Base-by-base conservation (phyloP, 2,113 vertebrate genomes). In the Osmerus mordax region DNA sequence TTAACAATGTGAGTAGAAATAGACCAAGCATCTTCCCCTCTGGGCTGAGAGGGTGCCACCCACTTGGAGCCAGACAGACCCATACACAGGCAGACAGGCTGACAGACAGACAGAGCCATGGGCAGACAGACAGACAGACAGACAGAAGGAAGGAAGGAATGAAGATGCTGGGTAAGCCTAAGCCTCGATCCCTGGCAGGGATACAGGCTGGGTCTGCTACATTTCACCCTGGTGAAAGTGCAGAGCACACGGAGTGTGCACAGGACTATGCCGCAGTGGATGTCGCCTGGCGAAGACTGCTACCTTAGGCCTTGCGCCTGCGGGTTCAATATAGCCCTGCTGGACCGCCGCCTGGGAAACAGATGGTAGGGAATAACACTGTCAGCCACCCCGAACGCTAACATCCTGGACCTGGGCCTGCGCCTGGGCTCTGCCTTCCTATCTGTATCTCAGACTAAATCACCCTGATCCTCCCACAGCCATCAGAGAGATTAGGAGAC, bases 291-390 rank as follows among this genome's bases (percentile, higher is more conserved):
- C 79, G 81, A 74, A 80, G 65, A 79, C 70, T 78, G 73, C 79
- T 67, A 80, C 75, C 56, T 83, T 77, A 84, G 79, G 77, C 77
- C 77, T 81, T 68, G 65, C 19, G 73, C 83, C 78, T 69, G 28
- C 80, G 82, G 75, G 72, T 82, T 84, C 81, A 79, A 82, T 77
- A 71, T 71, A 81, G 73, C 74, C 61, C 82, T 89, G 82, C 80
- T 91, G 89, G 89, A 89, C 84, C 76, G 54, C 82, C 76, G 87
- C 89, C 90, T 89, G 88, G 63, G 84, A 83, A 87, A 89, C 91
- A 92, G 91, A 92, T 92, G 91, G 92, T 83, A 84, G 83, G 76
- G 83, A 87, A 91, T 79, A 88, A 89, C 86, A 87, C 85, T 86
- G 86, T 88, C 86, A 88, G 84, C 86, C 84, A 87, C 85, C 84